phyloP scores from a whole-genome alignment of 2,797 vertebrate species.

The Salmo trutta region DNA sequence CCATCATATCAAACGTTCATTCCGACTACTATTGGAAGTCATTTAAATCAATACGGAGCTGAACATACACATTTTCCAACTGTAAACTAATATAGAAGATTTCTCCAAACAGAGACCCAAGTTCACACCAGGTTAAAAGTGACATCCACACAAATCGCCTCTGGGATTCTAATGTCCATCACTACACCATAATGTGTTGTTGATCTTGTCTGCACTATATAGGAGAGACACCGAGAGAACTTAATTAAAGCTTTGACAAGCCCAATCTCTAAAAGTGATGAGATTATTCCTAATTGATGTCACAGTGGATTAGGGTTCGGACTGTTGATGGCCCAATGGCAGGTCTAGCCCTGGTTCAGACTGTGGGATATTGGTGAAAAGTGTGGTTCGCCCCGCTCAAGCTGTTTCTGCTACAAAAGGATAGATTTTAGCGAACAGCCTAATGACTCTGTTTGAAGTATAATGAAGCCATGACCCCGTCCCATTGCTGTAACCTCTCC shows the following conservation, averaged over 20 bases:
- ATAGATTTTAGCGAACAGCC: conserved; percentile 80
- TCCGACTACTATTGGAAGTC: not conserved
- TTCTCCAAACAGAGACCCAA: not conserved
- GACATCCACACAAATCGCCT: conserved; percentile 39
- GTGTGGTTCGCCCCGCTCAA: conserved; percentile 76
- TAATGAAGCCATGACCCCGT: conserved; percentile 87
- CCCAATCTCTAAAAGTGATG: conserved; percentile 86
- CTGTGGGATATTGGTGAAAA: conserved; percentile 85
- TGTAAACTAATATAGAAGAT: not conserved
- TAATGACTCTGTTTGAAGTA: conserved; percentile 89
- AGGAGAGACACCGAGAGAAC: conserved; percentile 73
- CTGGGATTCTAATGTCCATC: conserved; percentile 76
- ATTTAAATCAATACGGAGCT: not conserved
- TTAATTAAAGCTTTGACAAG: conserved; percentile 92
- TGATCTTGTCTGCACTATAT: conserved; percentile 76
- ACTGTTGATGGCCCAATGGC: conserved; percentile 84
- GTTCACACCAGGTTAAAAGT: conserved; percentile 23
- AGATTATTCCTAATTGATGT: conserved; percentile 95
- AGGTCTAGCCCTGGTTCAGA: conserved; percentile 84
- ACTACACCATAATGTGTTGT: conserved; percentile 76
- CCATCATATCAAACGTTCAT: not conserved
- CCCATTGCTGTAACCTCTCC: conserved; percentile 75
- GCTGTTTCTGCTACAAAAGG: conserved; percentile 78
- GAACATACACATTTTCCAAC: not conserved
- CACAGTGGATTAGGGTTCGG: conserved; percentile 87